Base-by-base conservation (phyloP, 2,113 vertebrate species). In the Enhydra lutris region DNA sequence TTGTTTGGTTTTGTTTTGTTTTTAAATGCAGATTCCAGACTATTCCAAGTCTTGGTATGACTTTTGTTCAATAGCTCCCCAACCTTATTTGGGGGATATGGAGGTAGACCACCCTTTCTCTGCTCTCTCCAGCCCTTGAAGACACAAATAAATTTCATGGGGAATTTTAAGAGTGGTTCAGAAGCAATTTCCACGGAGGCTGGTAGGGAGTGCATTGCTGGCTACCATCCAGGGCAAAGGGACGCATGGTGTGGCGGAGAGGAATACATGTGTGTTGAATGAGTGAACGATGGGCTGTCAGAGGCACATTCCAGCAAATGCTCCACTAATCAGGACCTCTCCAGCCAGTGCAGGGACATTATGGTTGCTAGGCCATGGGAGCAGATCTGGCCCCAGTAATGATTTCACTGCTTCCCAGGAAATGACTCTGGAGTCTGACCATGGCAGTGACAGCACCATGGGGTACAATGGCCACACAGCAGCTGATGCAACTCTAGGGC, bases 381-480 rank as follows among this genome's bases (percentile, higher is more conserved):
- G 29, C 11, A 73, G 50, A 47, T 76, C 18, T 45, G 47, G 81
- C 23, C 5, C 31, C 61, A 50, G 24, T 6, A 18, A 47, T 3
- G 45, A 23, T 8, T 59, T 65, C 4, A 4, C 5, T 76, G 39
- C n/a, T 31, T 2, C 63, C 24, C 5, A 13, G 36, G n/a, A 50
- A 74, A 61, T 65, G 24, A 71, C 52, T 61, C 36, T 26, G 50
- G 57, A 50, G 39, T 42, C 29, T 67, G 59, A 31, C 21, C 34
- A 17, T 4, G 59, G 73, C 39, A 31, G 18, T 50, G 76, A 47
- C 11, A 4, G 5, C 17, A 26, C 2, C 34, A 50, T 11, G 29
- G 57, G 6, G 18, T 55, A 6, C 29, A 23, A 9, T 1, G 57
- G 36, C 6, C 47, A 31, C 0, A 1, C 0, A 18, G 84, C 7